phyloP scores from a whole-genome alignment of 2,113 vertebrate genomes.

The Rhinichthys klamathensis region DNA sequence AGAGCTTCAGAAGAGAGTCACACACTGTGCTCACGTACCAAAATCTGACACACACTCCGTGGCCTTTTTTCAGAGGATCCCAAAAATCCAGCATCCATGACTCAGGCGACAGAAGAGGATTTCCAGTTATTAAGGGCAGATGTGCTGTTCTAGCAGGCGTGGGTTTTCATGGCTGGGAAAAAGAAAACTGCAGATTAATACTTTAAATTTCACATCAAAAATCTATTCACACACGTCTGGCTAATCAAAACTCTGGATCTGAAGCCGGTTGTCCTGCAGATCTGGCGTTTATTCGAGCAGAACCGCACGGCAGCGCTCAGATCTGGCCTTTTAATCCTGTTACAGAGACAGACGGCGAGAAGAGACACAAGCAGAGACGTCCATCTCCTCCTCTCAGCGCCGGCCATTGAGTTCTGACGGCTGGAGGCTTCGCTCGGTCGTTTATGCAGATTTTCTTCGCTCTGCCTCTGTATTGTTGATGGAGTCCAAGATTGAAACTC shows the following conservation, averaged over 20 bases:
- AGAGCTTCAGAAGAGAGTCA: not conserved
- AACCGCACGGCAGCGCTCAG: not conserved
- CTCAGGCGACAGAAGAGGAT: slow-evolving; percentile 2
- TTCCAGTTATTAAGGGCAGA: slow-evolving; percentile 24
- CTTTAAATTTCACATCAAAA: not conserved
- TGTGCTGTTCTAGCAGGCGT: slow-evolving; percentile 9
- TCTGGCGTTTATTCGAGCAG: not conserved
- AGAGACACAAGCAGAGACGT: slow-evolving; percentile 41
- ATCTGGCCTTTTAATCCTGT: slow-evolving; percentile 47
- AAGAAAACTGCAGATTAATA: slow-evolving; percentile 17
- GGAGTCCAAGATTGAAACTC: slow-evolving; percentile 28
- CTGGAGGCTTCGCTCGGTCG: slow-evolving; percentile 35
- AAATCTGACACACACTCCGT: not conserved
- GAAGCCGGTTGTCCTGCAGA: not conserved
- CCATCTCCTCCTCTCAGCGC: slow-evolving; percentile 52
- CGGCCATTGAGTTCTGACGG: slow-evolving; percentile 55
- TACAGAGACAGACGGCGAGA: not conserved
- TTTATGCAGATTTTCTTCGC: slow-evolving; percentile 51
- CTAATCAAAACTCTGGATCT: not conserved
- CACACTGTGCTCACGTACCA: not conserved
- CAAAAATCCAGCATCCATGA: slow-evolving; percentile 11
- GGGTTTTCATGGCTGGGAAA: not conserved
- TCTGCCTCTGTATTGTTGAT: slow-evolving; percentile 26
- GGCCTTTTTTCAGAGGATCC: not conserved
- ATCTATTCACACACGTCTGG: not conserved